A percentile compares a stretch with the other conserved stretches of the same genome.
Evolutionary conservation across 2,797 vertebrate genomes (phyloP).

Genomic region (Taenioides sp.): DNA sequence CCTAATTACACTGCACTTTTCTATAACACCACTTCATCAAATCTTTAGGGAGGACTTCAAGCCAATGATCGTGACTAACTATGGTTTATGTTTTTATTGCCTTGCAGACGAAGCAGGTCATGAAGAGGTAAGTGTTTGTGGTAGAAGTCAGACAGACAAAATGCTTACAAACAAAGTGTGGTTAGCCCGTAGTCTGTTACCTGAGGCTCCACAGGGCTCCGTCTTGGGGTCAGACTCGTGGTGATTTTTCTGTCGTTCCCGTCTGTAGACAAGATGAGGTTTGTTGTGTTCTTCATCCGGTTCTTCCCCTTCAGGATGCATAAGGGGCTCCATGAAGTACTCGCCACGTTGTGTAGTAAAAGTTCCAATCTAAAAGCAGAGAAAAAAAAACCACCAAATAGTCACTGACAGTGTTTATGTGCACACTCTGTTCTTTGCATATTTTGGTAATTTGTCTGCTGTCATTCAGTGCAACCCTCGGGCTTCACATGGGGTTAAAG

Average conservation of each 20-base stretch:
- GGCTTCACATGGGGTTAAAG: slow-evolving; percentile 40
- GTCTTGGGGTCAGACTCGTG: slow-evolving; percentile 46
- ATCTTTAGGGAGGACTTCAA: slow-evolving; percentile 42
- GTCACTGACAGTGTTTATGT: slow-evolving; percentile 29
- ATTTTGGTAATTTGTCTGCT: slow-evolving; percentile 26
- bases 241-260: slow-evolving; percentile 73
- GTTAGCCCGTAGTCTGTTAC: slow-evolving; percentile 77
- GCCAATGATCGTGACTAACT: slow-evolving; percentile 50
- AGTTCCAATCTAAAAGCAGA: slow-evolving; percentile 84
- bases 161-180: slow-evolving; percentile 42
- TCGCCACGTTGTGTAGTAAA: slow-evolving; percentile 89
- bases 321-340: slow-evolving; percentile 93
- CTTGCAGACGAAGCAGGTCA: slow-evolving; percentile 44
- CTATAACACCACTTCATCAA: slow-evolving; percentile 54
- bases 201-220: slow-evolving; percentile 85
- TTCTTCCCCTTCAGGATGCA: slow-evolving; percentile 81
- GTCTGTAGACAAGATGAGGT: slow-evolving; percentile 92
- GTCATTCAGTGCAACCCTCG: slow-evolving; percentile 26
- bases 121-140: slow-evolving; percentile 44
- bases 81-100: slow-evolving; percentile 56
- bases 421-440: slow-evolving; percentile 26
- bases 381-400: slow-evolving; percentile 9
- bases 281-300: slow-evolving; percentile 90
- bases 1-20: slow-evolving; percentile 60
- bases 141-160: slow-evolving; percentile 63